A percentile compares a stretch with the other conserved stretches of the same genome.
Conservation (phyloP, 2,113 vertebrate species). For the Lipophrys pholis region DNA sequence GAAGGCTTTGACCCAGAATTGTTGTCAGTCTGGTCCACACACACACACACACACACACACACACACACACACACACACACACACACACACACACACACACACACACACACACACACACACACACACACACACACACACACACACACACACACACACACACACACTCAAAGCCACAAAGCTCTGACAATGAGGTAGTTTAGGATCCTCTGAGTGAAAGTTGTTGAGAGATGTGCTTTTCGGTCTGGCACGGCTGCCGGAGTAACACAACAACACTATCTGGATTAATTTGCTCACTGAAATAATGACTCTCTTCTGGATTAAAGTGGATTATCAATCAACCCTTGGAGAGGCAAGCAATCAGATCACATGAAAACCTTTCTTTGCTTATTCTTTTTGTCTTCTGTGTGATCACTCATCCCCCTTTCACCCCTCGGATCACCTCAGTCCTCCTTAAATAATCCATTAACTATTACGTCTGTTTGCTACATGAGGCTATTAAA, state of each 20-base stretch:
- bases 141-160: not conserved
- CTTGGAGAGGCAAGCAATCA: slow-evolving; percentile 47
- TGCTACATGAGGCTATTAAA: slow-evolving; percentile 11
- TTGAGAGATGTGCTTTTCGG: slow-evolving; percentile 25
- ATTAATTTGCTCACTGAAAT: slow-evolving; percentile 37
- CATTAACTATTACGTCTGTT: too few relatives aligned
- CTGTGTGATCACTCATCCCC: too few relatives aligned
- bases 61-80: too few relatives aligned
- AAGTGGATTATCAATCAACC: slow-evolving; percentile 60
- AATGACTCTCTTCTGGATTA: slow-evolving; percentile 64
- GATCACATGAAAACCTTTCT: slow-evolving; percentile 35
- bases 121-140: too few relatives aligned
- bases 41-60: too few relatives aligned
- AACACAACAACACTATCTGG: slow-evolving; percentile 8
- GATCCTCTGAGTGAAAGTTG: slow-evolving; percentile 2
- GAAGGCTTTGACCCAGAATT: slow-evolving; percentile 53
- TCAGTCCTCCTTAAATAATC: not conserved
- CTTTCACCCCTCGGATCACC: not conserved
- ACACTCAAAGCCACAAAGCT: slow-evolving; percentile 14
- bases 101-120: too few relatives aligned
- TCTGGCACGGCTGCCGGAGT: not conserved
- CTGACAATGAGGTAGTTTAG: slow-evolving; percentile 1
- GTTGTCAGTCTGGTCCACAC: not conserved
- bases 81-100: not conserved
- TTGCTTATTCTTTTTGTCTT: slow-evolving; percentile 12